phyloP scores from a whole-genome alignment of 2,797 vertebrate species.

The Pipistrellus kuhlii region DNA sequence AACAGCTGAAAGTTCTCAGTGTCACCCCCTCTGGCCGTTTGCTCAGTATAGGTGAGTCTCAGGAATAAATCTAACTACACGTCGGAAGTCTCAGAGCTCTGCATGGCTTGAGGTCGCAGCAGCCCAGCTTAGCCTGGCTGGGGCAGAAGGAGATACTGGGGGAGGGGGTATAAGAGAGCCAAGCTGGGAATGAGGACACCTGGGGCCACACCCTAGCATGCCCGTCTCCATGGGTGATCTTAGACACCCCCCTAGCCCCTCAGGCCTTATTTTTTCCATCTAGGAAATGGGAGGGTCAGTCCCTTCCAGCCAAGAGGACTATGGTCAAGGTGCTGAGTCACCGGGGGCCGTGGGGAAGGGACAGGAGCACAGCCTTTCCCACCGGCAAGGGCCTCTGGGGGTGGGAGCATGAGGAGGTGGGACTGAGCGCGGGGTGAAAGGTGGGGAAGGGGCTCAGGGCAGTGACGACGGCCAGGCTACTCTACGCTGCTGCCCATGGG shows the following conservation, averaged over 20 bases:
- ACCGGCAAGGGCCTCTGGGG: background rate
- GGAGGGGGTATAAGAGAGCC: background rate
- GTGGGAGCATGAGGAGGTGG: background rate
- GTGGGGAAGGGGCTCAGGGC: background rate
- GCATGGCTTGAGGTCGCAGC: conserved; percentile 12
- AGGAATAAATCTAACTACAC: background rate
- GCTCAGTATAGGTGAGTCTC: background rate
- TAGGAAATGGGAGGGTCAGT: conserved; percentile 1
- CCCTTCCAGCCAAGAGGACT: background rate
- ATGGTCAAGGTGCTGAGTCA: conserved; percentile 80
- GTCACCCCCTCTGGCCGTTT: background rate
- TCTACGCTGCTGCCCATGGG: background rate
- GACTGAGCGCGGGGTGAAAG: background rate
- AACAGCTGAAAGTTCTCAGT: background rate
- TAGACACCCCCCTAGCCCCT: background rate
- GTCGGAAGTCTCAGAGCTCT: conserved; percentile 28
- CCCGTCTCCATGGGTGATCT: background rate
- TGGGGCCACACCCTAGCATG: background rate
- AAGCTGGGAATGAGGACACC: background rate
- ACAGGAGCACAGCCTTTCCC: background rate
- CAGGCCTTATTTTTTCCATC: background rate
- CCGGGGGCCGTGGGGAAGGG: conserved; percentile 46
- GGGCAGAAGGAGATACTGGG: background rate
- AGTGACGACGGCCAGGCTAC: background rate
- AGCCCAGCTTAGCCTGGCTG: background rate